Conservation (phyloP, 2,113 vertebrate species). For the Petromus typicus region DNA sequence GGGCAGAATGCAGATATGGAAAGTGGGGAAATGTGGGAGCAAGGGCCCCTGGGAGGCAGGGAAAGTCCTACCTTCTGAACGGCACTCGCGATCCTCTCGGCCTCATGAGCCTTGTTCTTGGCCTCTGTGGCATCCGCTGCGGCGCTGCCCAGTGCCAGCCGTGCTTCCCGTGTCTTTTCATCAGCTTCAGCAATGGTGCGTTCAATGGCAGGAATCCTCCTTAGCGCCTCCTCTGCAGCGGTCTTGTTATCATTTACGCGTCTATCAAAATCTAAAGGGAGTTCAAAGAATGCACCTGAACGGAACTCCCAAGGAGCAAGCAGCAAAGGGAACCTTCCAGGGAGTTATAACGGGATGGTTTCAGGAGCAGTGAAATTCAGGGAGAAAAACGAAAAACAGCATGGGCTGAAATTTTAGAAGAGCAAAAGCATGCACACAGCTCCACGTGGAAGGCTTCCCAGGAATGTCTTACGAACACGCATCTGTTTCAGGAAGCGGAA, state of each 20-base stretch:
- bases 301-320: neutral
- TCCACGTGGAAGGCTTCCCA: neutral
- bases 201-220: slow-evolving; percentile 93
- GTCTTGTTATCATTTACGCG: slow-evolving; percentile 99
- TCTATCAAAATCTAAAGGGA: slow-evolving; percentile 93
- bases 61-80: slow-evolving; percentile 92
- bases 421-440: neutral
- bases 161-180: slow-evolving; percentile 93
- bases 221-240: slow-evolving; percentile 94
- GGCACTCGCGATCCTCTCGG: slow-evolving; percentile 91
- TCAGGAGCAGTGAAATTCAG: neutral
- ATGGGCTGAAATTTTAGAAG: neutral
- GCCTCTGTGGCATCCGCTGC: slow-evolving; percentile 92
- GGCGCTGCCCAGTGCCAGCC: slow-evolving; percentile 92
- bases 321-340: neutral
- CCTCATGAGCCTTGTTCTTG: slow-evolving; percentile 92
- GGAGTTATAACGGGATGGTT: neutral
- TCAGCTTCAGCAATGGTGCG: slow-evolving; percentile 93
- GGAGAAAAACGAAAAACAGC: neutral
- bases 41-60: rapidly evolving
- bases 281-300: neutral
- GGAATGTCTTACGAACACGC: neutral
- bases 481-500: neutral
- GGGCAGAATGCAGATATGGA: neutral
- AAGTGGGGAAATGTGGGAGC: neutral